Evolutionary conservation across 1,140 invertebrate species (phyloP), one percentile per base, ranked within the genome.

Genomic region (Chionoecetes opilio): DNA sequence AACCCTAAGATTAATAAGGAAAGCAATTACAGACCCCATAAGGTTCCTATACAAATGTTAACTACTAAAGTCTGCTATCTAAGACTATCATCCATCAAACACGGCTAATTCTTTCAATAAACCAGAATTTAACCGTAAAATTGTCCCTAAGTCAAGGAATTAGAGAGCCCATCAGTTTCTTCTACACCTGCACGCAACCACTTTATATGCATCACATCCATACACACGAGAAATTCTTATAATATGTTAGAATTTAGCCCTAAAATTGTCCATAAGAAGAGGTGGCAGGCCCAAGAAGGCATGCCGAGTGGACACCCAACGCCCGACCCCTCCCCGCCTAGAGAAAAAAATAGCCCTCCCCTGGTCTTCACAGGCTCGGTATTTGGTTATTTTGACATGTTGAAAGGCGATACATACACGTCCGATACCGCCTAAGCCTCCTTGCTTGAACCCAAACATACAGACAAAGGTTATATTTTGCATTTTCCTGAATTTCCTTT

Each of bases 401-500:
- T 95, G 94, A 95, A 95, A 95, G 35, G 53, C 75, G 90, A 95
- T 32, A 82, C 84, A 29, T 14, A 32, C 34, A 41, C 92, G 90
- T 92, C 94, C 94, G 94, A 95, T 92, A 87, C 88, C 94, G 82
- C 82, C 89, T 84, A 17, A 75, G 14, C 46, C 89, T 95, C 34
- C 63, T 37, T 38, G 8, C 38, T 86, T 87, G n/a, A 29, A 37
- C 84, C 38, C 29, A 53, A 91, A 63, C 90, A 37, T 37, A 17
- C 32, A 21, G 35, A 82, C 53, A 86, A n/a, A 86, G 34, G 94
- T 31, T 32, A 95, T 31, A 95, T 95, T 86, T 95, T 95, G 94
- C 94, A 46, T 95, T 95, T 92, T 95, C 84, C 94, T 86, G 38
- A 92, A 95, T 95, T 95, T 95, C 94, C 94, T 95, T 95, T 95